Percentiles rank a stretch among this genome's conserved stretches.
Conservation (phyloP, 2,888 invertebrate genomes). For the Leucophenga maculata region DNA sequence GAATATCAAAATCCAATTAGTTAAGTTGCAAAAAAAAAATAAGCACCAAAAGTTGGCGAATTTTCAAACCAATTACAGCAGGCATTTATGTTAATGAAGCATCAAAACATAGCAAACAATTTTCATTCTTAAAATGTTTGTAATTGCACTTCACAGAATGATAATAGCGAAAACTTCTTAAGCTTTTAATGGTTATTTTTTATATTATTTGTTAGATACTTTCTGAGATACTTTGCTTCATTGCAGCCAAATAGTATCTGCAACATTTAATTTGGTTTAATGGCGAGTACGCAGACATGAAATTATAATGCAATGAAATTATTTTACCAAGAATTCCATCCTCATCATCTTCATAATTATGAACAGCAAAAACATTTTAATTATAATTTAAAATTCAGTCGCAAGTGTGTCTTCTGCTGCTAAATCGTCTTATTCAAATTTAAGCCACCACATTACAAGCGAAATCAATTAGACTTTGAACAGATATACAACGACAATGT, state of each 20-base stretch:
- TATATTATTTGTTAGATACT: conserved; percentile 1
- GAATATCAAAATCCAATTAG: conserved; percentile 5
- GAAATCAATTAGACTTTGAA: neutral
- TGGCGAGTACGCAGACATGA: conserved; percentile 18
- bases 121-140: neutral
- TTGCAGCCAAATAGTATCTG: conserved; percentile 36
- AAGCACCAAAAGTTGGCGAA: neutral
- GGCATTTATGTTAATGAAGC: conserved; percentile 18
- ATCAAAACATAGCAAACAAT: neutral
- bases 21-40: neutral
- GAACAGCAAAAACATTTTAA: conserved; percentile 19
- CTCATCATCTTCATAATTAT: conserved; percentile 8
- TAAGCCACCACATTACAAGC: conserved; percentile 1
- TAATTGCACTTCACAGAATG: conserved; percentile 18
- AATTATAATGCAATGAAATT: conserved; percentile 22
- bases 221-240: conserved; percentile 22
- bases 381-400: conserved; percentile 14
- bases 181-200: conserved; percentile 16
- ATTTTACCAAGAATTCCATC: conserved; percentile 17
- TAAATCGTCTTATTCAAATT: neutral
- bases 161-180: conserved; percentile 21
- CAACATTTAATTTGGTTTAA: conserved; percentile 21
- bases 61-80: neutral
- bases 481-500: neutral
- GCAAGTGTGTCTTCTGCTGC: neutral